Percentiles rank a stretch among this genome's conserved stretches.
phyloP scores from a whole-genome alignment of 2,113 vertebrate species.

The Lepisosteus osseus region DNA sequence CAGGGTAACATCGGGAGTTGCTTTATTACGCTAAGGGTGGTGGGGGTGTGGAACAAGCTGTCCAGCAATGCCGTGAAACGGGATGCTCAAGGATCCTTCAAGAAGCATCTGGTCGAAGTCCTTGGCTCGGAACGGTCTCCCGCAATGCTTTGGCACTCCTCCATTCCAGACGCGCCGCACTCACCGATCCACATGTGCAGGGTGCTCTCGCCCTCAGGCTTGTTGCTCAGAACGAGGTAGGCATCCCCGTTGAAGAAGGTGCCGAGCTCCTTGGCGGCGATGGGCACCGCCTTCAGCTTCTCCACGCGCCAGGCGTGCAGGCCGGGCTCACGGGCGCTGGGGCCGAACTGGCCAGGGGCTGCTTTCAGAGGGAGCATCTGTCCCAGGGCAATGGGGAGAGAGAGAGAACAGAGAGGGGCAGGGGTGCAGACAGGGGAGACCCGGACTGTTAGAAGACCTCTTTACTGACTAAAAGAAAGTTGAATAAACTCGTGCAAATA shows the following conservation, averaged over 20 bases:
- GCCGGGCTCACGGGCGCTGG: conserved; percentile 53
- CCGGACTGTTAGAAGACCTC: no score
- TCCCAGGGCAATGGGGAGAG: not conserved
- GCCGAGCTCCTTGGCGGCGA: conserved; percentile 59
- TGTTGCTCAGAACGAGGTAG: conserved; percentile 79
- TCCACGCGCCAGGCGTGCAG: conserved; percentile 80
- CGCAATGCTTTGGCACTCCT: not conserved
- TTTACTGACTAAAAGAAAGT: no score
- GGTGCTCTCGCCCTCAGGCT: conserved; percentile 59
- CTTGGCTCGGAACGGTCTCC: no score
- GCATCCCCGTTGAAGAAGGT: conserved; percentile 82
- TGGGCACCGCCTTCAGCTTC: conserved; percentile 74
- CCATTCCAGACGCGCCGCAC: conserved; percentile 2
- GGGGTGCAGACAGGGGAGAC: not conserved
- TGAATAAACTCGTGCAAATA: no score
- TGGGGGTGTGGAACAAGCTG: no score
- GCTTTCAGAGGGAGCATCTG: conserved; percentile 63
- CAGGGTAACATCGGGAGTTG: no score
- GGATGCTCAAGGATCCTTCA: no score
- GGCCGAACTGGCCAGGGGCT: conserved; percentile 59
- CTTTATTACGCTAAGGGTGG: no score
- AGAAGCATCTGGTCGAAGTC: no score
- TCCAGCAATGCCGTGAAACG: no score
- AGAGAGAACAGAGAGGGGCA: not conserved
- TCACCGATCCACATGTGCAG: conserved; percentile 91